Base-by-base conservation (phyloP, 2,797 vertebrate genomes). In the Gobionotothen gibberifrons region DNA sequence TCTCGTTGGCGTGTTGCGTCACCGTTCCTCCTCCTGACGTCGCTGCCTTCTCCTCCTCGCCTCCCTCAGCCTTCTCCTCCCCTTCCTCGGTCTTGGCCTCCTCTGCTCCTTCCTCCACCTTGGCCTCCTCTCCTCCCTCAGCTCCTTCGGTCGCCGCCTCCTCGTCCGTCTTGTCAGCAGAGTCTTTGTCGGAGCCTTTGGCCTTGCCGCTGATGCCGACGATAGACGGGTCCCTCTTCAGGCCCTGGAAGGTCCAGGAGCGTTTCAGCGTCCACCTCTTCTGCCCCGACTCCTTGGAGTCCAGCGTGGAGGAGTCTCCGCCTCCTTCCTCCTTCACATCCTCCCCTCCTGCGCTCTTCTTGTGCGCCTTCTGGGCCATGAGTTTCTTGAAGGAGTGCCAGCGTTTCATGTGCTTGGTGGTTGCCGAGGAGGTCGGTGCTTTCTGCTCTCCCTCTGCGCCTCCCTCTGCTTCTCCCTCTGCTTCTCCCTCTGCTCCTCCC, bases 321-420 rank as follows among this genome's bases (percentile, higher is more conserved):
- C 89, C 89, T 47, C 84, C 93, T 1, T 94, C 94, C 55, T 88
- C 89, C 56, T 93, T 93, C 39, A 71, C 80, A 0, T 93, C 94
- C 53, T 93, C 94, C 21, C 86, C 91, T 8, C 87, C 93, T 12
- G 81, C 83, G 16, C 90, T 92, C 86, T 93, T 95, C 85, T 93
- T 95, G 83, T 94, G 94, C 6, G 92, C 78, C 76, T 94, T 95
- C 79, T 94, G 95, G 49, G 92, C 94, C 93, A 96, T 95, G 64
- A 95, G 87, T 85, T 95, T 96, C 90, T 95, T 96, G 79, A 96
- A 96, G 75, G 95, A 96, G 82, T 95, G 94, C 95, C 95, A 96
- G 79, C 94, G 94, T 74, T 87, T 95, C 92, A 95, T 93, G 85
- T 94, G 94, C 87, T 94, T 95, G 17, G 93, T 86, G 62, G 90